Conservation (phyloP, 1,140 invertebrate species). For the Chrysomallon squamiferum region DNA sequence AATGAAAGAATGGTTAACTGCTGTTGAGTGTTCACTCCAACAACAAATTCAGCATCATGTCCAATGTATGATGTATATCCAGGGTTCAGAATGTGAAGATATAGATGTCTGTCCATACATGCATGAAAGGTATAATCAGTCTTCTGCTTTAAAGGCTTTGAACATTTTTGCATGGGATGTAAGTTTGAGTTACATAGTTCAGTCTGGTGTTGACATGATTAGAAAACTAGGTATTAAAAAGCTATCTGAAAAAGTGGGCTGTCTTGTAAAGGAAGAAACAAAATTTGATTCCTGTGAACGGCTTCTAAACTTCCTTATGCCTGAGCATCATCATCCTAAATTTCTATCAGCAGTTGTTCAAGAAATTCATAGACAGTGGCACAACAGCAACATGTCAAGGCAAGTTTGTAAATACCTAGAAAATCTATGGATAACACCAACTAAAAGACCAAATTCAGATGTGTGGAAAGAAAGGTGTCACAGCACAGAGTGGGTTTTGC, state of each 20-base stretch:
- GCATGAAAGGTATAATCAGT: not conserved
- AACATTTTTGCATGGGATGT: not conserved
- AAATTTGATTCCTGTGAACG: slow-evolving; percentile 1
- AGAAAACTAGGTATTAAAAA: not conserved
- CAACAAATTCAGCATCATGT: not conserved
- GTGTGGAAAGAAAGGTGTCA: not conserved
- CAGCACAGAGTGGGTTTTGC: slow-evolving; percentile 1
- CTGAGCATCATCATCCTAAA: not conserved
- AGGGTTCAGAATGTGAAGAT: not conserved
- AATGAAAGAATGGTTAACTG: too few species aligned
- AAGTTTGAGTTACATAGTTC: not conserved
- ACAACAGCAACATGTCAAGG: not conserved
- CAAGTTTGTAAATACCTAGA: not conserved
- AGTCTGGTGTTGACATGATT: not conserved
- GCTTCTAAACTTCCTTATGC: not conserved
- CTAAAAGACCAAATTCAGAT: not conserved
- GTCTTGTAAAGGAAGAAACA: not conserved
- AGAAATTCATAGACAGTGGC: not conserved
- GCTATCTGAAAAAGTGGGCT: not conserved
- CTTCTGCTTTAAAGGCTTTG: not conserved
- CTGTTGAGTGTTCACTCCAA: too few species aligned
- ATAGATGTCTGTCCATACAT: not conserved
- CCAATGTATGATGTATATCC: not conserved
- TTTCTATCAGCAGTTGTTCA: not conserved
- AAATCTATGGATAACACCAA: not conserved